Evolutionary conservation across 2,113 vertebrate genomes (phyloP).

Genomic region (Athene cunicularia): DNA sequence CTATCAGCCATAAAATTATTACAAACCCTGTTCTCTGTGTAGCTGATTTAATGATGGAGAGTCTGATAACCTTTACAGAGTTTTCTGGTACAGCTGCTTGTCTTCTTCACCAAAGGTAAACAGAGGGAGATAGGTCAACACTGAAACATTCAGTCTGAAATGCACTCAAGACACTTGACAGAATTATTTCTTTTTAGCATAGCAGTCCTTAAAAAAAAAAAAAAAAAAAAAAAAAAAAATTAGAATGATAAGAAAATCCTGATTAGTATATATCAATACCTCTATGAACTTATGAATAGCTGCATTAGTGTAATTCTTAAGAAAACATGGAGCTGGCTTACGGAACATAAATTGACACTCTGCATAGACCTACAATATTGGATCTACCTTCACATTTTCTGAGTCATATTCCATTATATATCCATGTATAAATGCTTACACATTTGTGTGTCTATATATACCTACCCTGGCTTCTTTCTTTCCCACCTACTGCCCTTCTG

Average conservation of each 20-base stretch:
- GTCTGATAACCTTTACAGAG: constrained; percentile 34
- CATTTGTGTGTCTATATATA: accelerated
- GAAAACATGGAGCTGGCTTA: background rate
- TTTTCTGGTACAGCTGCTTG: background rate
- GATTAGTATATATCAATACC: background rate
- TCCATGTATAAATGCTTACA: background rate
- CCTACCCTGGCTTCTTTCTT: background rate
- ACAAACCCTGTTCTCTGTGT: constrained; percentile 6
- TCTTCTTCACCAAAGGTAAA: background rate
- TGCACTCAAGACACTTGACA: background rate
- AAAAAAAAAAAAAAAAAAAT: too few relatives aligned
- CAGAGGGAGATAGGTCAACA: background rate
- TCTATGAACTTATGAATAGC: background rate
- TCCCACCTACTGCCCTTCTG: background rate
- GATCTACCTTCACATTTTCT: background rate
- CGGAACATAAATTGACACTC: background rate
- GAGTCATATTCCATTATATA: background rate
- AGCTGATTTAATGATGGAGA: constrained; percentile 15
- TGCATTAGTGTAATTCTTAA: background rate
- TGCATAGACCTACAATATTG: background rate
- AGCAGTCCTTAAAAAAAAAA: background rate
- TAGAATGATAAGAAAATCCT: background rate
- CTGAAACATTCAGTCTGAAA: background rate
- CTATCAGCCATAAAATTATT: constrained; percentile 69
- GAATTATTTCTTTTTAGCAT: background rate